A percentile compares a stretch with the other conserved stretches of the same genome.
Evolutionary conservation across 2,888 invertebrate genomes (phyloP).

Genomic region (Cartodere bifasciata): DNA sequence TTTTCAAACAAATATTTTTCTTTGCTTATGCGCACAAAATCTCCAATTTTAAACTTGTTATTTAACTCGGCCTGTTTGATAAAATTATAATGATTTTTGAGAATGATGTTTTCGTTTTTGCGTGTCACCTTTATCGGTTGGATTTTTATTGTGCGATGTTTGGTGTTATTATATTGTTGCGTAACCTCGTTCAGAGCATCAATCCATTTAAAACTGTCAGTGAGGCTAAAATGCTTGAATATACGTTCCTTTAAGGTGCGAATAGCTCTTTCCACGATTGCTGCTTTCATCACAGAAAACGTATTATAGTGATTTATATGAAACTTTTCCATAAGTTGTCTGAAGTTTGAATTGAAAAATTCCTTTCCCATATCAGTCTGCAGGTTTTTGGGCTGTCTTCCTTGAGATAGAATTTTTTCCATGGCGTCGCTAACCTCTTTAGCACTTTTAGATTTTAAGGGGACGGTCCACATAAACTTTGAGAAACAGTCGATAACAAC

Average conservation of each 20-base stretch:
- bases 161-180: constrained; percentile 10
- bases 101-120: constrained; percentile 10
- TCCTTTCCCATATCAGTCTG: constrained; percentile 18
- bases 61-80: constrained; percentile 14
- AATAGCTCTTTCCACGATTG: constrained; percentile 20
- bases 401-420: constrained; percentile 6
- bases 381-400: constrained; percentile 12
- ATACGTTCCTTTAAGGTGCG: constrained; percentile 19
- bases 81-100: constrained; percentile 13
- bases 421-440: constrained; percentile 16
- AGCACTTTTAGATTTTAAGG: constrained; percentile 23
- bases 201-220: constrained; percentile 21
- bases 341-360: constrained; percentile 20
- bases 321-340: constrained; percentile 15
- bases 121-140: constrained; percentile 8
- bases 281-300: constrained; percentile 17
- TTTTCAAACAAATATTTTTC: constrained; percentile 23
- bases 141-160: constrained; percentile 11
- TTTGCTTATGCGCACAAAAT: constrained; percentile 24
- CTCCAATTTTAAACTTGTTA: constrained; percentile 18
- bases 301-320: constrained; percentile 17
- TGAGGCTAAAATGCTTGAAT: constrained; percentile 21
- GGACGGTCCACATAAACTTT: constrained; percentile 27
- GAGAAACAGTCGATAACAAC: constrained; percentile 27
- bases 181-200: constrained; percentile 15